Base-by-base conservation (phyloP, 1,140 invertebrate genomes). In the Hirudo medicinalis region DNA sequence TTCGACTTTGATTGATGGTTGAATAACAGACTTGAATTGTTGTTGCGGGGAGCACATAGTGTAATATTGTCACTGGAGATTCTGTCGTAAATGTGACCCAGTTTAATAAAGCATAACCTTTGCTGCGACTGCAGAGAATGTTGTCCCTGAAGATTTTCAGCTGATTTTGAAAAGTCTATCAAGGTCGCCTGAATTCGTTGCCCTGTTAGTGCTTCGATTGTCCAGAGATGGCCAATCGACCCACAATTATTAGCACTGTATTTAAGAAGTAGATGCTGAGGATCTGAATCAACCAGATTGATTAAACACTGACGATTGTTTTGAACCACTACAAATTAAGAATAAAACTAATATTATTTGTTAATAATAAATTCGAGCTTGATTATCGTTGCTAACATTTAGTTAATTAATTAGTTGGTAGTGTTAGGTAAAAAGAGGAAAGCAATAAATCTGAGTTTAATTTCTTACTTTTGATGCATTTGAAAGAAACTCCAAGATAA, bases 401-500 rank as follows among this genome's bases (percentile, higher is more conserved):
- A 5, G 15, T 5, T 5, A 15, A 15, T 17, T 49, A 49, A 11
- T 49, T 49, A 8, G 15, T 5, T 15, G 13, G 11, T 49, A 17
- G 15, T 49, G 43, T 49, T 17, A 15, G 43, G 13, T 49, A 49
- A 49, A 49, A 49, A 8, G 6, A 6, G 6, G 32, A 36, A 49
- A 49, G 1, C 9, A 49, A 49, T 49, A 17, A 49, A 15, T 49
- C 15, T 49, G 15, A 5, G 1, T 13, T 49, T 63, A 25, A 63
- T 27, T 17, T 25, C 57, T 63, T 63, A 63, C 57, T 32, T 27
- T 32, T 63, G 57, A 63, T 63, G 20, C 57, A 63, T 25, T 25
- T 63, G 57, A 27, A 63, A 4, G 22, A 27, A 32, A 63, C 57
- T 63, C 29, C 57, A 15, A 63, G 57, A 32, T 63, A 63, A 6